These are phyloP conservation scores for Bettongia penicillata DNA, from an alignment of 2,113 vertebrate species.

Conservation along the genomic window DNA sequence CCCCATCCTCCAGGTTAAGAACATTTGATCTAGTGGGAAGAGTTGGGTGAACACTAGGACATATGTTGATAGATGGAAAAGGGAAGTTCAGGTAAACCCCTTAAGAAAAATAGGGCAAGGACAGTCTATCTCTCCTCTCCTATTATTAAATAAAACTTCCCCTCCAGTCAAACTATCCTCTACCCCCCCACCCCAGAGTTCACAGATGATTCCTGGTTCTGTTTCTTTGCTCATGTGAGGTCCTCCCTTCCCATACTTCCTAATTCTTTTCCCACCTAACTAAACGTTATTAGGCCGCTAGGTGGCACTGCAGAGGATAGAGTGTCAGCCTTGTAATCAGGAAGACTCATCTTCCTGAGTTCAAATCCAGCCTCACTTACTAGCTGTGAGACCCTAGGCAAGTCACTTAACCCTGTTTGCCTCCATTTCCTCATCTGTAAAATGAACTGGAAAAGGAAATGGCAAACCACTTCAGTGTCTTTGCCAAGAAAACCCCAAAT, in stretches of 20 bases:
- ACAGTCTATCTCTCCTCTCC: neutral
- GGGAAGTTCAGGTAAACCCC: neutral
- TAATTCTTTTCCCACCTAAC: neutral
- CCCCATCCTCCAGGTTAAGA: neutral
- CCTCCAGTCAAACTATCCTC: too few species aligned
- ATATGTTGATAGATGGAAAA: neutral
- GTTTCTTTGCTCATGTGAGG: neutral
- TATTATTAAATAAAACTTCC: neutral
- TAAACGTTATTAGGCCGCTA: neutral
- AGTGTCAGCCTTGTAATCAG: too few species aligned
- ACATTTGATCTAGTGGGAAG: neutral
- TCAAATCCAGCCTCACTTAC: neutral
- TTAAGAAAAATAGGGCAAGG: neutral
- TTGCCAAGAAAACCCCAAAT: neutral
- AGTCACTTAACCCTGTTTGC: neutral
- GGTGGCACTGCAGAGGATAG: too few species aligned
- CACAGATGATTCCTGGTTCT: neutral
- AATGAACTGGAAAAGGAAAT: neutral
- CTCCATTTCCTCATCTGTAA: neutral
- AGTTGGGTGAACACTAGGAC: neutral
- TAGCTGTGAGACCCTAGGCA: too few species aligned
- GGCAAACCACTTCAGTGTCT: neutral
- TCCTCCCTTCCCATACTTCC: too few species aligned
- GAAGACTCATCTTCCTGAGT: neutral
- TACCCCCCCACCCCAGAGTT: neutral